Evolutionary conservation across 1,140 invertebrate species (phyloP).

Genomic region (Drosophila auraria): DNA sequence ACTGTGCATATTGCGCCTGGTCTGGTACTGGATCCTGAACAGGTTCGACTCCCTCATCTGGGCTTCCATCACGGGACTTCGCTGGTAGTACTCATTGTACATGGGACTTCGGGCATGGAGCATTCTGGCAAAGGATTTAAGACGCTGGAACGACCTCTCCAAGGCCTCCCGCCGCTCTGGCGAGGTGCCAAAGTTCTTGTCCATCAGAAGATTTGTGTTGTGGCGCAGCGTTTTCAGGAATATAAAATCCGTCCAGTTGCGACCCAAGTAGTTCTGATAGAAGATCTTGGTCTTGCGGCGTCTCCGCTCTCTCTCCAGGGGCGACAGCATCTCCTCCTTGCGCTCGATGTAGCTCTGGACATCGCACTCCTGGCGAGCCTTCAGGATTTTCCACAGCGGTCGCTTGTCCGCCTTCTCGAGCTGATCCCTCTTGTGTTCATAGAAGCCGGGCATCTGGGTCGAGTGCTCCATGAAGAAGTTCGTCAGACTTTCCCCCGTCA

Average conservation of each 20-base stretch:
- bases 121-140: slow-evolving; percentile 63
- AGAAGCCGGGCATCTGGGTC: slow-evolving; percentile 25
- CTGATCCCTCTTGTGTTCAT: slow-evolving; percentile 31
- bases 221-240: slow-evolving; percentile 62
- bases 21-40: slow-evolving; percentile 75
- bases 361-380: slow-evolving; percentile 63
- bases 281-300: slow-evolving; percentile 67
- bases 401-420: slow-evolving; percentile 9
- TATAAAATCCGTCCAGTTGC: slow-evolving; percentile 68
- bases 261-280: slow-evolving; percentile 70
- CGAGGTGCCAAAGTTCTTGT: slow-evolving; percentile 18
- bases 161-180: slow-evolving; percentile 11
- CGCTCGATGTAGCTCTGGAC: slow-evolving; percentile 57
- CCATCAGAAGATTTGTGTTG: slow-evolving; percentile 41
- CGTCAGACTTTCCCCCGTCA: slow-evolving; percentile 46
- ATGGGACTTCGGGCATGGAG: slow-evolving; percentile 73
- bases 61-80: slow-evolving; percentile 5
- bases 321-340: slow-evolving; percentile 51
- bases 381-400: slow-evolving; percentile 56
- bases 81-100: slow-evolving; percentile 58
- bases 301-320: slow-evolving; percentile 58
- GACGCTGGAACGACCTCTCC: slow-evolving; percentile 21
- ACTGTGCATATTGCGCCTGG: slow-evolving; percentile 71
- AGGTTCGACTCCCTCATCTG: slow-evolving; percentile 48
- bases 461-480: slow-evolving; percentile 60